phyloP scores from a whole-genome alignment of 2,113 vertebrate species.

The Oncorhynchus mykiss region DNA sequence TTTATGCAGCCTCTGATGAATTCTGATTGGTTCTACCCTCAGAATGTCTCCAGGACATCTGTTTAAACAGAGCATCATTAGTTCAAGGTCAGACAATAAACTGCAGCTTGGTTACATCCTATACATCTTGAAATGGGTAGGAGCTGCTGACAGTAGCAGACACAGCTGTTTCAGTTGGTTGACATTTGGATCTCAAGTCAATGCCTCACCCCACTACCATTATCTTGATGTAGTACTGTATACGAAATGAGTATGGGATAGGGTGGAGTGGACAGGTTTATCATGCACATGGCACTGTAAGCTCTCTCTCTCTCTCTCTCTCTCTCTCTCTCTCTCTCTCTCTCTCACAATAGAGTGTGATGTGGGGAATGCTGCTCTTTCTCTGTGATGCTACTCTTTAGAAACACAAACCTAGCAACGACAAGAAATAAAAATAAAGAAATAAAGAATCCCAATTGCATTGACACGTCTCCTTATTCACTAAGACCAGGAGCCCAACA shows the following conservation, averaged over 20 bases:
- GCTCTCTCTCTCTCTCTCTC: no score
- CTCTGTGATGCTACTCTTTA: constrained; percentile 21
- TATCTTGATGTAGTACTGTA: constrained; percentile 35
- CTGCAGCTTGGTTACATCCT: neutral
- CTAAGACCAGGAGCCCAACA: constrained; percentile 68
- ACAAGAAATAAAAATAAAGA: neutral
- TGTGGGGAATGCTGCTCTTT: constrained; percentile 10
- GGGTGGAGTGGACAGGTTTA: neutral
- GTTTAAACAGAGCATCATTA: constrained; percentile 14
- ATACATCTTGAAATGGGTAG: neutral
- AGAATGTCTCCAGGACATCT: neutral
- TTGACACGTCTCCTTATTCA: constrained; percentile 73
- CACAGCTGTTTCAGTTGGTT: constrained; percentile 1
- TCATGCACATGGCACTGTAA: constrained; percentile 11
- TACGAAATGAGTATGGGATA: constrained; percentile 22
- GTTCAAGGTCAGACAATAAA: constrained; percentile 34
- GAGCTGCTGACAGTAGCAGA: no score
- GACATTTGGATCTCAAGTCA: constrained; percentile 38
- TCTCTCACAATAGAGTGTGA: neutral
- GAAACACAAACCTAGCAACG: constrained; percentile 25
- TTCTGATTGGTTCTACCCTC: no score
- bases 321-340: no score
- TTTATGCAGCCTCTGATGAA: neutral
- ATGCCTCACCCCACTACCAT: constrained; percentile 32
- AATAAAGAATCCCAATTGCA: constrained; percentile 65